phyloP scores from a whole-genome alignment of 64 coral and sea anemone genomes.

The Dendronephthya gigantea region DNA sequence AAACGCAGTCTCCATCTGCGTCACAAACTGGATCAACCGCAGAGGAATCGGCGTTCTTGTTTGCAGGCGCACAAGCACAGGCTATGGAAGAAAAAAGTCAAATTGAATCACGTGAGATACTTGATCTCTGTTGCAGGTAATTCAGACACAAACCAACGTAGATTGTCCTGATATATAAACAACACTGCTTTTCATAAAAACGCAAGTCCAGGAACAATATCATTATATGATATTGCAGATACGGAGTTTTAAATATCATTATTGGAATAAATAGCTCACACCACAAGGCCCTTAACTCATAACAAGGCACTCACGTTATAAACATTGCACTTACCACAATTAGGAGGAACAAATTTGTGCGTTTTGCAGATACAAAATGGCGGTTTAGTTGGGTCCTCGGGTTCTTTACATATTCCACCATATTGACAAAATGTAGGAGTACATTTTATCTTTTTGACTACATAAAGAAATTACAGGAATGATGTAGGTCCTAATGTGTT shows the following conservation, averaged over 20 bases:
- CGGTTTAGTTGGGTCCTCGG: not conserved
- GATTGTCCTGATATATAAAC: not conserved
- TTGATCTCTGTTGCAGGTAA: no score
- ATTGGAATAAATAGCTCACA: not conserved
- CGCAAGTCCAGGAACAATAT: no score
- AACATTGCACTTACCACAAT: not conserved
- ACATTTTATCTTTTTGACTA: not conserved
- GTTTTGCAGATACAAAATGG: constrained; percentile 13
- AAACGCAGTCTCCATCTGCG: not conserved
- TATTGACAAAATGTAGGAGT: not conserved
- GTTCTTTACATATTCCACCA: not conserved
- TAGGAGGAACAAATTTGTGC: not conserved
- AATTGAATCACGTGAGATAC: no score
- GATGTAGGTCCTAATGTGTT: not conserved
- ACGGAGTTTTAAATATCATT: no score
- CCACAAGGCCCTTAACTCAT: no score
- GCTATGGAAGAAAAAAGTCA: not conserved
- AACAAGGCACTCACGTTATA: no score
- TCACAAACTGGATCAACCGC: not conserved
- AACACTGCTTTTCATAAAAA: no score
- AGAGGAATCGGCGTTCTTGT: not conserved
- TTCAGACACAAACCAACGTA: no score
- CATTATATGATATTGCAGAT: no score
- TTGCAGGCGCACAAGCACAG: not conserved
- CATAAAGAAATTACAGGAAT: not conserved